Evolutionary conservation across 2,888 invertebrate species (phyloP), one percentile per base, ranked within the genome.

Genomic region (Leptinotarsa haldemani): DNA sequence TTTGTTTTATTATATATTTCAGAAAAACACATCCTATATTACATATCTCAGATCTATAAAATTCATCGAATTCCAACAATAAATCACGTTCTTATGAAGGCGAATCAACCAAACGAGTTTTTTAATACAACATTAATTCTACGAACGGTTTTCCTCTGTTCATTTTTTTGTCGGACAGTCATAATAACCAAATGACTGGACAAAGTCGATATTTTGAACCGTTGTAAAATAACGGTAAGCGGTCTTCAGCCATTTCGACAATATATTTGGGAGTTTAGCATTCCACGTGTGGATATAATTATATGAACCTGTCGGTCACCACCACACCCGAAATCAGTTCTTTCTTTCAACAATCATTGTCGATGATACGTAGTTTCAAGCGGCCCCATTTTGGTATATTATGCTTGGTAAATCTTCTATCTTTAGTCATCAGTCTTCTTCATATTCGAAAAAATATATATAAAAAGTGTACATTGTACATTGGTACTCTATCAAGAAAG

Each of bases 151-250:
- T 56, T 56, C 13, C 1, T 56, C 22, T 22, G 22, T 20, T 22
- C 56, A 56, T 22, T 18, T 2, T 20, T 20, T 25, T n/a, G 61
- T 25, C n/a, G 30, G 61, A 61, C 61, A n/a, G n/a, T 61, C 18
- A n/a, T 40, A 61, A 61, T 25, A 61, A 61, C 16, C 61, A 30
- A 61, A 30, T 61, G 61, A 61, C 61, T 40, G n/a, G n/a, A 40
- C 61, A n/a, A 3, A 25, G n/a, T 30, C 61, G n/a, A 61, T 61
- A 61, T 61, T 16, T n/a, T 61, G 30, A 61, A 61, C 61, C 61
- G 61, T 61, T 61, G 40, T 40, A 9, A 40, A 56, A 16, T 61
- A 61, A 61, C 40, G 40, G 61, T 30, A 15, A 30, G 5, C 25
- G 12, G 30, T 30, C 16, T 25, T 25, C 5, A 40, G 40, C 40